A percentile compares a stretch with the other conserved stretches of the same genome.
phyloP scores from a whole-genome alignment of 2,797 vertebrate genomes.

The Hylomyscus alleni region DNA sequence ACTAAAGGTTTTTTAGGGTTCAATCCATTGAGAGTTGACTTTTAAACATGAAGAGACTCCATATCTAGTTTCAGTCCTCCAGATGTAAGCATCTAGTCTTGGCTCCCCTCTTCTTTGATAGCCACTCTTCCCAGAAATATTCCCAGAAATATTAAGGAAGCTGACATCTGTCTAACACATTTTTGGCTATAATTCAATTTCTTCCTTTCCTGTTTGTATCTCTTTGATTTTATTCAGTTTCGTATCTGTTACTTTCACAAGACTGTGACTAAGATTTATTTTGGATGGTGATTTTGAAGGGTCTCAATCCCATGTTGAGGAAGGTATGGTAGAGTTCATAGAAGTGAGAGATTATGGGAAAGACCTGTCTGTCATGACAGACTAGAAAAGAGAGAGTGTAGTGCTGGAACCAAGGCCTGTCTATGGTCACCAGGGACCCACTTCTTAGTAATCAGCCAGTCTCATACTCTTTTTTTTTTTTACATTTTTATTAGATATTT shows the following conservation, averaged over 20 bases:
- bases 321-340: no score
- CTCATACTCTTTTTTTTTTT: neutral
- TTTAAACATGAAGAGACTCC: no score
- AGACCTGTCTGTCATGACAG: neutral
- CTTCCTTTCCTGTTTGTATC: neutral
- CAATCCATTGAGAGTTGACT: neutral
- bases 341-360: neutral
- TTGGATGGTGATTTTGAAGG: neutral
- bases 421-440: no score
- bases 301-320: neutral
- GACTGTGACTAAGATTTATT: neutral
- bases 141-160: neutral
- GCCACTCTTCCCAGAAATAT: no score
- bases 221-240: neutral
- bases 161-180: neutral
- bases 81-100: neutral
- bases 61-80: neutral
- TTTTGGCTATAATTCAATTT: neutral
- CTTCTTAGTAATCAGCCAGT: neutral
- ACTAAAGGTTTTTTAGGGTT: neutral
- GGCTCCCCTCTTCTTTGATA: neutral
- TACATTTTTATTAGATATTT: no score
- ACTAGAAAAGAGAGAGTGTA: neutral
- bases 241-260: no score
- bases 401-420: neutral